Evolutionary conservation across 2,113 vertebrate genomes (phyloP), one percentile per base, ranked within the genome.

Genomic region (Larimichthys polyactis): DNA sequence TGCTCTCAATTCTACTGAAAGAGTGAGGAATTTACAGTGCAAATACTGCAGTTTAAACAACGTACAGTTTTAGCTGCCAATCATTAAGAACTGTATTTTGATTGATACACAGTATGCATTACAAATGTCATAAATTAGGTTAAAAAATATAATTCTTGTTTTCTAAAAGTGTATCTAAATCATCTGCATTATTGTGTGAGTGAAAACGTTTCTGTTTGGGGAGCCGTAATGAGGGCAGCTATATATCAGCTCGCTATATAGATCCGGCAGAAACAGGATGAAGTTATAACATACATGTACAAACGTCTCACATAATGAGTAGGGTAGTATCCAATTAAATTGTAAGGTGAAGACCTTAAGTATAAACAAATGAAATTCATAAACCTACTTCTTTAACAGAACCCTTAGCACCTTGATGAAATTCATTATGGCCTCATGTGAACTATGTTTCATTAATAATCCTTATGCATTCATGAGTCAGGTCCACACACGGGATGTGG

Each of bases 371-470:
- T 22, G 24, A 65, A 65, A 69, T 72, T 20, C 4, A 58, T 66
- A 48, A 73, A 71, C 10, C 5, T 6, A 17, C 12, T 67, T 78
- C 46, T 62, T 67, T 32, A 73, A 79, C 2, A 46, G 10, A 10
- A 46, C 48, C 75, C 85, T 89, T 85, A 82, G 64, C 71, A 68
- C 40, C 40, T 68, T 84, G 57, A 82, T 78, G 70, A 71, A 78
- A 78, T 71, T 84, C 65, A 84, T 87, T 64, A 78, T 52, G 69
- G n/a, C 59, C 65, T 80, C 49, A 88, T 83, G 62, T 83, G 65
- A 82, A 87, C 80, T 55, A 14, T 55, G 49, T 80, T 70, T 74
- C 48, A 84, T 83, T 85, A 82, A 85, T 83, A 89, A 88, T 84
- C 57, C 51, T 69, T 64, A 54, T 24, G 17, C 72, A 68, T 69